Percentiles rank a stretch among this genome's conserved stretches.
Conservation (phyloP, 2,113 vertebrate genomes). For the Pteronura brasiliensis region DNA sequence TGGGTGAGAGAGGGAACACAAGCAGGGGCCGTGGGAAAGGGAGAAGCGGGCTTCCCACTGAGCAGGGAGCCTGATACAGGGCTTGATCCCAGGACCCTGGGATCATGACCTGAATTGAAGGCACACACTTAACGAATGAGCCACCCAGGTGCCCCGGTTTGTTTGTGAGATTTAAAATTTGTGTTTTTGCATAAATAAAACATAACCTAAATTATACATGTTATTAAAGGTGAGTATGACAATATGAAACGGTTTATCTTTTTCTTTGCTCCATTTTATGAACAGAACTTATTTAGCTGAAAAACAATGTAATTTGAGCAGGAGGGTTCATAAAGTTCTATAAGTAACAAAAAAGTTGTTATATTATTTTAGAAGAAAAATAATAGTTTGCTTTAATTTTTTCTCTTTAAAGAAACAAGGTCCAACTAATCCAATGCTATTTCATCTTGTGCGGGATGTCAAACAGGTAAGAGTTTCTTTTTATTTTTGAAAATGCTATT, state of each 20-base stretch:
- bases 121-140: too few species aligned
- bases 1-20: too few species aligned
- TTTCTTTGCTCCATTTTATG: constrained; percentile 9
- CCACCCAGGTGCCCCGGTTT: not conserved
- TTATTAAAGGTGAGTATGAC: not conserved
- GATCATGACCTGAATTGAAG: too few species aligned
- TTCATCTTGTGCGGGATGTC: constrained; percentile 87
- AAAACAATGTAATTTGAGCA: not conserved
- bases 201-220: not conserved
- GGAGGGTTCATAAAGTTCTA: not conserved
- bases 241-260: not conserved
- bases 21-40: too few species aligned
- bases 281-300: constrained; percentile 7
- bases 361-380: constrained; percentile 31
- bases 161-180: not conserved
- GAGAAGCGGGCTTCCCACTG: too few species aligned
- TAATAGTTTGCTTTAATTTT: constrained; percentile 38
- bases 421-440: constrained; percentile 94
- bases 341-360: not conserved
- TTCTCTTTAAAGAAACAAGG: constrained; percentile 91
- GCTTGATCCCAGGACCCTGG: too few species aligned
- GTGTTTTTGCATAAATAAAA: not conserved
- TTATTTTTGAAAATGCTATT: not conserved
- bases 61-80: too few species aligned
- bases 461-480: not conserved